Percentiles rank a stretch among this genome's conserved stretches.
Evolutionary conservation across 2,888 invertebrate species (phyloP).

Genomic region (Apotomis betuletana): DNA sequence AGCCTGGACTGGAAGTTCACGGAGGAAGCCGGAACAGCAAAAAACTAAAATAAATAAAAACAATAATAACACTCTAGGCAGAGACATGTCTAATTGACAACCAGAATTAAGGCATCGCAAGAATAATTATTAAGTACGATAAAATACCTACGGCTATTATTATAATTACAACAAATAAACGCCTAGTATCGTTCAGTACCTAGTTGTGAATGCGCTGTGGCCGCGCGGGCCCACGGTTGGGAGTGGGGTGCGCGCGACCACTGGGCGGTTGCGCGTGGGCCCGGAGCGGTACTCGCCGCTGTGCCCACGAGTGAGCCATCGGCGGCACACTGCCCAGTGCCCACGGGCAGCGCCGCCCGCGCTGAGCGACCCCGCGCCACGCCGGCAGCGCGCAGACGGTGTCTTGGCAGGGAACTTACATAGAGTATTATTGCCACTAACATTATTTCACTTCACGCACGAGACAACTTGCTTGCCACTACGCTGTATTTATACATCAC

Average conservation of each 20-base stretch:
- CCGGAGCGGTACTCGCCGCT: not conserved
- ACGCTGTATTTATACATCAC: conserved; percentile 76
- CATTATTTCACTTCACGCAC: conserved; percentile 69
- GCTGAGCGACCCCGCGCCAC: conserved; percentile 42
- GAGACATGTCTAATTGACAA: conserved; percentile 84
- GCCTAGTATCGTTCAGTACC: conserved; percentile 74
- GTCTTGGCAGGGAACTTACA: conserved; percentile 72
- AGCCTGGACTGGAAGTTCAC: conserved; percentile 84
- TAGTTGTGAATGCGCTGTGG: conserved; percentile 51
- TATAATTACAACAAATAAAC: conserved; percentile 83
- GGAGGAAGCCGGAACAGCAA: conserved; percentile 83
- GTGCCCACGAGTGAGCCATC: no score
- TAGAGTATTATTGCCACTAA: conserved; percentile 82
- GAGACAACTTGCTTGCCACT: conserved; percentile 77
- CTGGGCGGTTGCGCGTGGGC: not conserved
- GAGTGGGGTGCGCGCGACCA: conserved; percentile 44
- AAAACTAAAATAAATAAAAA: conserved; percentile 80
- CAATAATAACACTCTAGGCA: conserved; percentile 83
- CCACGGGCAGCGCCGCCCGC: not conserved
- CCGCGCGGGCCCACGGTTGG: conserved; percentile 45
- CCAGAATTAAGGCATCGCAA: conserved; percentile 85
- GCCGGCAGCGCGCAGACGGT: conserved; percentile 54
- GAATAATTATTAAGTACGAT: conserved; percentile 84
- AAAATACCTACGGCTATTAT: conserved; percentile 84
- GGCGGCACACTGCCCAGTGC: no score